Conservation (phyloP, 30 jellyfish, hydroid and myxozoan species). For the Aurelia coerulea region DNA sequence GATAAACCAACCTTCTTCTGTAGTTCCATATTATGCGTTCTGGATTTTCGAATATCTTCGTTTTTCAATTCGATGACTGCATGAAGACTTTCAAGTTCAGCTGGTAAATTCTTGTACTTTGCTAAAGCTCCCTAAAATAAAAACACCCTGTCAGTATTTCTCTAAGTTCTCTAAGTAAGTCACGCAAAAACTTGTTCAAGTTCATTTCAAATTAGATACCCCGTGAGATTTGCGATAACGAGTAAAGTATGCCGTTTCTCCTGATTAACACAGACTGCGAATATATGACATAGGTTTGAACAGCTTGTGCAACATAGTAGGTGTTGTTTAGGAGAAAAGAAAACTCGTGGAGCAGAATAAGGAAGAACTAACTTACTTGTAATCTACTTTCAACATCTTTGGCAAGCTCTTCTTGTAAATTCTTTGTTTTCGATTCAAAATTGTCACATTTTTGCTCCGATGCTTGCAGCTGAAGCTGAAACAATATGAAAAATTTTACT, state of each 20-base stretch:
- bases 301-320: no score
- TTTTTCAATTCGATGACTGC: conserved; percentile 91
- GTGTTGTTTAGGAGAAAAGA: no score
- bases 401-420: conserved; percentile 58
- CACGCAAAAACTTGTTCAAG: no score
- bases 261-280: no score
- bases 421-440: conserved; percentile 35
- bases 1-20: conserved; percentile 67
- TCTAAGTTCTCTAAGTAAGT: no score
- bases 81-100: conserved; percentile 91
- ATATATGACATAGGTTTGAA: no score
- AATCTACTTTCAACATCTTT: conserved; percentile 56
- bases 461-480: conserved; percentile 34
- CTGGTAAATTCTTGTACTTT: conserved; percentile 85
- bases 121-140: conserved; percentile 68
- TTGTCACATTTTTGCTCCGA: conserved; percentile 38
- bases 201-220: no score
- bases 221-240: no score
- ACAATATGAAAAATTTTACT: neutral
- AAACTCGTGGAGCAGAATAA: no score
- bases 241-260: no score
- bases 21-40: conserved; percentile 84
- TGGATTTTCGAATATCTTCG: conserved; percentile 67
- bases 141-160: neutral
- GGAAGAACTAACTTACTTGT: conserved; percentile 35